phyloP scores from a whole-genome alignment of 2,888 invertebrate genomes.

The Cataglyphis albicans region DNA sequence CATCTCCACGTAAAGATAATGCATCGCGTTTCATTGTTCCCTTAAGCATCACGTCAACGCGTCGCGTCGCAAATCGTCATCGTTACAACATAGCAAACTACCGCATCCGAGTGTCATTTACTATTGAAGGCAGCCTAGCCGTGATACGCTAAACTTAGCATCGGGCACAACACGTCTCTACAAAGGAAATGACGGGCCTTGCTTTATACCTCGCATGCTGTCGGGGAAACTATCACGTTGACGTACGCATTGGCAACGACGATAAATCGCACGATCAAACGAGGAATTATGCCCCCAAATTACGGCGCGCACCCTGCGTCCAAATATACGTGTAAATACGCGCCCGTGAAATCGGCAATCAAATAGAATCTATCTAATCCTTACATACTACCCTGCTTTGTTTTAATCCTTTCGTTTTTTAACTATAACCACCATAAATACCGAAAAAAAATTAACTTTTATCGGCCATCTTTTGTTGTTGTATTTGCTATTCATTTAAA shows the following conservation, averaged over 20 bases:
- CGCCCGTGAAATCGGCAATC: neutral
- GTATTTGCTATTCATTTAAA: neutral
- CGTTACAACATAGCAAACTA: constrained; percentile 72
- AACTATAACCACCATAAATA: neutral
- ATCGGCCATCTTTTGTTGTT: neutral
- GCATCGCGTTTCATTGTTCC: constrained; percentile 75
- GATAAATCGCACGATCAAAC: constrained; percentile 65
- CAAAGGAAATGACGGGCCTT: constrained; percentile 71
- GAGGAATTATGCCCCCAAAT: constrained; percentile 50
- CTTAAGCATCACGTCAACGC: constrained; percentile 72
- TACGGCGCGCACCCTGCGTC: constrained; percentile 30
- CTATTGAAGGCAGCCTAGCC: constrained; percentile 74
- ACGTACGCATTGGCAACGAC: constrained; percentile 70
- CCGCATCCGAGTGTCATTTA: constrained; percentile 80
- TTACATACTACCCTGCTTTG: constrained; percentile 9
- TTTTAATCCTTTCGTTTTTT: constrained; percentile 5
- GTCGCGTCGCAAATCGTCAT: constrained; percentile 73
- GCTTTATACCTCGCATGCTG: constrained; percentile 59
- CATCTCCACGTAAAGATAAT: constrained; percentile 64
- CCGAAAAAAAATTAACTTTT: neutral
- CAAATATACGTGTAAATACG: constrained; percentile 48
- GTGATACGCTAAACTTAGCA: constrained; percentile 74
- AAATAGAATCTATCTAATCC: constrained; percentile 29
- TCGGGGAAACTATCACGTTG: constrained; percentile 63
- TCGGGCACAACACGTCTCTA: constrained; percentile 61